Base-by-base conservation (phyloP, 2,888 invertebrate species). In the Sphinx pinastri region DNA sequence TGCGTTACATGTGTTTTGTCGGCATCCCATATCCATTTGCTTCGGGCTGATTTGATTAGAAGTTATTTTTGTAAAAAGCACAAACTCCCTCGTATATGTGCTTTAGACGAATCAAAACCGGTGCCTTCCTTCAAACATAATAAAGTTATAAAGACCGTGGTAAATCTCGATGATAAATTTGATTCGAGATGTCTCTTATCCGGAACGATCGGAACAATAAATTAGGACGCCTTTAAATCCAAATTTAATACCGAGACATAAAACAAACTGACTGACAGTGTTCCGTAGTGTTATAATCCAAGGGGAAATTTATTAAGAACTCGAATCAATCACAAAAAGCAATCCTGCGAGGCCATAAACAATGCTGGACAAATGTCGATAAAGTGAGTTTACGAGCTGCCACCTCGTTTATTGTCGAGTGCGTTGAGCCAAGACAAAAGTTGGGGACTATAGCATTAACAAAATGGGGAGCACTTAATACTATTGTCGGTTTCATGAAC, bases 291-390 rank as follows among this genome's bases (percentile, higher is more conserved):
- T 76, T 81, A 79, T 84, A 85, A 86, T 83, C 82, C 84, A 80
- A 73, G 80, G 72, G 79, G 80, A 87, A 87, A 88, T 89, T 87
- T 90, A 91, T 89, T 88, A 84, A 84, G 84, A 87, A 87, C 84
- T 85, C 81, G 84, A 90, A 93, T 94, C 93, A 93, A 93, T 93
- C 93, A 91, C 85, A 85, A 86, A 84, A 86, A 79, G 89, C 91
- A 90, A 93, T 90, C 89, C 92, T 81, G 85, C 85, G 84, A 78
- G 83, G 84, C 86, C 82, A 87, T 93, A 93, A 93, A 93, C 90
- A 90, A 91, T 89, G 83, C 85, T 82, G 81, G 85, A 88, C 88
- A 86, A 88, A 88, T 81, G 87, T 83, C 87, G 86, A 87, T 88
- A 89, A 88, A 89, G 84, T 78, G 82, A 82, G 81, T 93, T 93